Evolutionary conservation across 1,140 invertebrate species (phyloP), one percentile per base, ranked within the genome.

Genomic region (Macrocentrus cingulum): DNA sequence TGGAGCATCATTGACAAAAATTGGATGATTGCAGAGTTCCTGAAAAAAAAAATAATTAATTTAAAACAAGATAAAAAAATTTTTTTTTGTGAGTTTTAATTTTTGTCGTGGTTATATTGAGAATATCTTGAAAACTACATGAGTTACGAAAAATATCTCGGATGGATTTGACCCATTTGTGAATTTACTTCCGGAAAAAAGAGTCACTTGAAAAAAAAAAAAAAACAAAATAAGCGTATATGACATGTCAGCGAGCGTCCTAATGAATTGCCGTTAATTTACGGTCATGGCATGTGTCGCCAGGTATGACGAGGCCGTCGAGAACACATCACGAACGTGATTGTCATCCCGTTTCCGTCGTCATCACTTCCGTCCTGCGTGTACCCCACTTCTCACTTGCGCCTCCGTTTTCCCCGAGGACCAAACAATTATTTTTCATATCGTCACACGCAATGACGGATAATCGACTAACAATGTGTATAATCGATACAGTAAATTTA

Each of bases 1-100:
- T 11, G 86, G 85, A 3, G 85, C 85, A 75, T 92, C 90, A 69
- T 87, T 85, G 6, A 95, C 86, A 70, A 95, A 95, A 19, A 87
- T 83, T 0, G 92, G 91, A 70, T 88, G 81, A 51, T 81, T 75
- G 70, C 84, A 88, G 32, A 94, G 75, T 71, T 95, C 91, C 86
- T 93, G 82, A 20, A 84, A 85, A 18, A 48, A 46, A 25, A 37
- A 58, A 18, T 34, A 19, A 39, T 49, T 49, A 41, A 37, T 23
- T 5, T 42, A 20, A 39, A 13, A 16, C 46, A 11, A 19, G 0
- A 56, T 34, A 25, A 7, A n/a, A n/a, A 49, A 49, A 41, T 39
- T 29, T 48, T 60, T 55, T 34, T 34, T 29, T 16, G 22, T 46
- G 32, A 53, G 63, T n/a, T n/a, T n/a, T n/a, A n/a, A n/a, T n/a